Evolutionary conservation across 2,797 vertebrate species (phyloP).

Genomic region (Trachops cirrhosus): DNA sequence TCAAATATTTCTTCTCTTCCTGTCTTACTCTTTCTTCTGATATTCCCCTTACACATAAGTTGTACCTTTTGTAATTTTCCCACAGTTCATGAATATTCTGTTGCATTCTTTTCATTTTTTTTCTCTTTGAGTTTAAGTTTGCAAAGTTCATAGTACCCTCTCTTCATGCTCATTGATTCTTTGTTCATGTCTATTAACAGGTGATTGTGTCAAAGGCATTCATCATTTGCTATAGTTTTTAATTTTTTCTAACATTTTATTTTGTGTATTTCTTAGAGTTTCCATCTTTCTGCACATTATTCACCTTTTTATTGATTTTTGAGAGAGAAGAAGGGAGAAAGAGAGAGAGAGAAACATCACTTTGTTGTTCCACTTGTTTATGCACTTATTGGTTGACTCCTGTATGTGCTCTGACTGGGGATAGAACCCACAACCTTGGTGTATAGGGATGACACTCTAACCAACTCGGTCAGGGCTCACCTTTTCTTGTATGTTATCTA

Average conservation of each 20-base stretch:
- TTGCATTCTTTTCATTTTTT: neutral
- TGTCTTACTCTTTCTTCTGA: neutral
- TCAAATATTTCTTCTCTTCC: neutral
- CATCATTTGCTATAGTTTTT: neutral
- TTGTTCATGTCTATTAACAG: neutral
- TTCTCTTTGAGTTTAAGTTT: neutral
- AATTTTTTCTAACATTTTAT: neutral
- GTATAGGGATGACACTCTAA: no score
- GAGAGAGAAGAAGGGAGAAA: no score
- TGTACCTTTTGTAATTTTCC: neutral
- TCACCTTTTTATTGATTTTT: no score
- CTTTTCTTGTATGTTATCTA: neutral
- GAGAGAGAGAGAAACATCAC: no score
- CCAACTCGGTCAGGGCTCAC: neutral
- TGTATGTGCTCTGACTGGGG: no score
- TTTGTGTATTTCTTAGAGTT: neutral
- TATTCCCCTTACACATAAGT: neutral
- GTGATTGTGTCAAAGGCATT: neutral
- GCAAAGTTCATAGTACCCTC: neutral
- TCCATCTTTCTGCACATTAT: neutral
- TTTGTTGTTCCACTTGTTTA: no score
- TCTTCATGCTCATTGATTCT: neutral
- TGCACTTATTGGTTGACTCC: no score
- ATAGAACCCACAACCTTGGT: no score
- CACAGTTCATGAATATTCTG: neutral